phyloP scores from a whole-genome alignment of 2,113 vertebrate genomes.

The Verasper variegatus region DNA sequence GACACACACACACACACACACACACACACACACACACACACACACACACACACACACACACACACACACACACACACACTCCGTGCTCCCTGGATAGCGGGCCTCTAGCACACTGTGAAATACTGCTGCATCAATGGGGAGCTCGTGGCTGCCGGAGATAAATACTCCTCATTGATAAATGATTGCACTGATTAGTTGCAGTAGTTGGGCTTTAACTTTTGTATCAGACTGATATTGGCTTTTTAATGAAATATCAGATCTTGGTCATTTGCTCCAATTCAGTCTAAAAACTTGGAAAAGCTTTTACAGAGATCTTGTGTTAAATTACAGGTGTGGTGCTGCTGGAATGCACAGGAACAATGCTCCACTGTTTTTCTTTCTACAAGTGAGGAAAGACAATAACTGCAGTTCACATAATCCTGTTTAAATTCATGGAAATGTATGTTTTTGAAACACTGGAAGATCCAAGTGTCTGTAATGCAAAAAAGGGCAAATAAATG shows the following conservation, averaged over 20 bases:
- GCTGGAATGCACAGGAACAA: not conserved
- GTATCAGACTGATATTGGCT: constrained; percentile 13
- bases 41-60: constrained; percentile 25
- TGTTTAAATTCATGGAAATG: too few relatives aligned
- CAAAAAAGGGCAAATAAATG: too few relatives aligned
- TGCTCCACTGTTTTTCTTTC: not conserved
- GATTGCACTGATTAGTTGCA: constrained; percentile 59
- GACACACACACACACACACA: not conserved
- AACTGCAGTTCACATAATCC: not conserved
- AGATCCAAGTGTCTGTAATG: too few relatives aligned
- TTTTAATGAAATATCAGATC: constrained; percentile 15
- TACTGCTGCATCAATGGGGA: constrained; percentile 64
- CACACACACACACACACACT: constrained; percentile 29
- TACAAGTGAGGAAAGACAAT: not conserved
- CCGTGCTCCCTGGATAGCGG: constrained; percentile 53
- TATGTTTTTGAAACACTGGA: not conserved
- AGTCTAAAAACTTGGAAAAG: not conserved
- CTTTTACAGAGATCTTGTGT: not conserved
- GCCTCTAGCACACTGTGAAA: constrained; percentile 58
- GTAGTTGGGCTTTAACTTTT: constrained; percentile 17
- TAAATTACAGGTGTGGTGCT: not conserved
- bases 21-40: constrained; percentile 16
- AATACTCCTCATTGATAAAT: constrained; percentile 69
- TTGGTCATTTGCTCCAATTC: not conserved
- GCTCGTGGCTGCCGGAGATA: constrained; percentile 61